Evolutionary conservation across 2,113 vertebrate species (phyloP).

Genomic region (Boleophthalmus pectinirostris): DNA sequence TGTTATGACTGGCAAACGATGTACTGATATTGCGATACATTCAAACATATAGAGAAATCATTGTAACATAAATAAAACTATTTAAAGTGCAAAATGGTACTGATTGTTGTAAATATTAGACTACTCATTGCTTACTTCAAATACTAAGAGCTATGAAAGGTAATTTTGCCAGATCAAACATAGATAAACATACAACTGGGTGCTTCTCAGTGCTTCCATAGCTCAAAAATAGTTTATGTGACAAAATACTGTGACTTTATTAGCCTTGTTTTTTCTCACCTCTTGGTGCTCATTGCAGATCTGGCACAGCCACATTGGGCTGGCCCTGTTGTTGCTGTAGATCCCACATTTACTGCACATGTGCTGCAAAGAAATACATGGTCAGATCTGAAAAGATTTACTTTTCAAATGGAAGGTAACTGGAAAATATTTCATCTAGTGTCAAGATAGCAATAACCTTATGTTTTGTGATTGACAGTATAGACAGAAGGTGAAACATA

Average conservation of each 20-base stretch:
- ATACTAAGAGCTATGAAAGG: too few relatives aligned
- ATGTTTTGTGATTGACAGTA: not conserved
- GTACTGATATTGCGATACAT: not conserved
- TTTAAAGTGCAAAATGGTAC: too few relatives aligned
- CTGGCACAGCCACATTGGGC: conserved; percentile 88
- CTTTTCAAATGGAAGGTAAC: not conserved
- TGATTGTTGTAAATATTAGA: too few relatives aligned
- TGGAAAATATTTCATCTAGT: conserved; percentile 8
- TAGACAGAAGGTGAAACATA: conserved; percentile 20
- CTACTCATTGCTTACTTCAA: too few relatives aligned
- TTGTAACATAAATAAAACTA: conserved; percentile 17
- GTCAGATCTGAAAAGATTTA: not conserved
- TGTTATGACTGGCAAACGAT: conserved; percentile 29
- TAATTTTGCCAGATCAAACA: too few relatives aligned
- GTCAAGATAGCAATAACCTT: conserved; percentile 38
- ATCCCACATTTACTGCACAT: conserved; percentile 91
- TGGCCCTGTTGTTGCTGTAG: conserved; percentile 78
- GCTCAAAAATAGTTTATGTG: too few relatives aligned
- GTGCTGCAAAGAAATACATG: conserved; percentile 72
- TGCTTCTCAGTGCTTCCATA: too few relatives aligned
- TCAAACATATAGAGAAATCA: not conserved
- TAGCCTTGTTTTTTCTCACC: conserved; percentile 74
- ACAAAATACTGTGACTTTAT: not conserved
- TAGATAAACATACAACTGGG: too few relatives aligned
- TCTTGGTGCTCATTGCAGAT: conserved; percentile 94